Evolutionary conservation across 2,888 invertebrate species (phyloP).

Genomic region (Phortica okadai): DNA sequence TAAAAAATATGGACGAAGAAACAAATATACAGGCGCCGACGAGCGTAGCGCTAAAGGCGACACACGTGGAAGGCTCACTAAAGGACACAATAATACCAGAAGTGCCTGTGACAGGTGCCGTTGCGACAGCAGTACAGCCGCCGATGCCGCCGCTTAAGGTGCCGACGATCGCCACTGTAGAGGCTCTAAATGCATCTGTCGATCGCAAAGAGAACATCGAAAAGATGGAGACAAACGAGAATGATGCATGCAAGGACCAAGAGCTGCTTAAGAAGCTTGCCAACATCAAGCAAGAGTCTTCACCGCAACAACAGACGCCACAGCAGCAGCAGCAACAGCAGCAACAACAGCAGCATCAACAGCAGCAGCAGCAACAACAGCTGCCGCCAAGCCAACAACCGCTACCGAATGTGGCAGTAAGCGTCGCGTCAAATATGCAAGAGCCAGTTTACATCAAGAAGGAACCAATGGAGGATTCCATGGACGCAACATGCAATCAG

Average conservation of each 20-base stretch:
- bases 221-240: slow-evolving; percentile 64
- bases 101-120: slow-evolving; percentile 43
- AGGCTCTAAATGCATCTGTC: slow-evolving; percentile 70
- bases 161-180: slow-evolving; percentile 69
- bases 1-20: slow-evolving; percentile 75
- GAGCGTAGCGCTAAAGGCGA: slow-evolving; percentile 48
- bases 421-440: slow-evolving; percentile 58
- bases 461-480: slow-evolving; percentile 76
- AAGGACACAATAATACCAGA: slow-evolving; percentile 51
- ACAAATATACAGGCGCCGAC: slow-evolving; percentile 74
- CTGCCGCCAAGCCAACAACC: slow-evolving; percentile 35
- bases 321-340: slow-evolving; percentile 45
- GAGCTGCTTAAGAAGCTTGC: slow-evolving; percentile 76
- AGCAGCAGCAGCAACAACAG: slow-evolving; percentile 42
- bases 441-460: slow-evolving; percentile 81
- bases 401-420: slow-evolving; percentile 75
- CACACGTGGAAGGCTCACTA: slow-evolving; percentile 52
- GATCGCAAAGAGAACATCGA: slow-evolving; percentile 66
- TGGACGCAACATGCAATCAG: slow-evolving; percentile 76
- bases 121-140: slow-evolving; percentile 41
- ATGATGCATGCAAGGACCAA: slow-evolving; percentile 69
- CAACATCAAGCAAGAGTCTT: slow-evolving; percentile 75
- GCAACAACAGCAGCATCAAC: slow-evolving; percentile 37
- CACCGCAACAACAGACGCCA: slow-evolving; percentile 65
- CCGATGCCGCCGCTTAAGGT: slow-evolving; percentile 60